phyloP scores from a whole-genome alignment of 2,797 vertebrate genomes.

The Coregonus ussuriensis region DNA sequence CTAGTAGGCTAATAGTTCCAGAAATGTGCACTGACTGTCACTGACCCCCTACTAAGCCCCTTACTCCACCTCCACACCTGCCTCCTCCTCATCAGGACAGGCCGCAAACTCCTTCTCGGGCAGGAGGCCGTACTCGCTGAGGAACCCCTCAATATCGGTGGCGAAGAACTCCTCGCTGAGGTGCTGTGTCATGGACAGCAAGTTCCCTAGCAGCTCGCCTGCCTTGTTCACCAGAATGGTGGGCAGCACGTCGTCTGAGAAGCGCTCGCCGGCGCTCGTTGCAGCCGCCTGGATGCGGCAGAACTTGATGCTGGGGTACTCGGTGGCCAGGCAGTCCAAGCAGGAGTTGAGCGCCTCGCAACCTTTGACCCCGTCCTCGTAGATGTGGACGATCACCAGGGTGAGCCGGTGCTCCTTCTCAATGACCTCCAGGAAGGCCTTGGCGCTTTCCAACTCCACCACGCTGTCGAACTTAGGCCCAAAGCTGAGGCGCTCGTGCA shows the following conservation, averaged over 20 bases:
- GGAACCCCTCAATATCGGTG: constrained; percentile 88
- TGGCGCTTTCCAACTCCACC: constrained; percentile 83
- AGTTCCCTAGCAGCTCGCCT: constrained; percentile 90
- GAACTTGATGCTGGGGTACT: constrained; percentile 87
- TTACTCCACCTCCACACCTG: constrained; percentile 76
- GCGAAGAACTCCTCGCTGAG: constrained; percentile 89
- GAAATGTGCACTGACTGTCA: no score
- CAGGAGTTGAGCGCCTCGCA: constrained; percentile 86
- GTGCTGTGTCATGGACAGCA: constrained; percentile 84
- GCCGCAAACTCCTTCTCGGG: constrained; percentile 81
- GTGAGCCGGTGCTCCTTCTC: constrained; percentile 86
- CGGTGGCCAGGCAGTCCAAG: constrained; percentile 82
- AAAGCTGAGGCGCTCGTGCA: constrained; percentile 92
- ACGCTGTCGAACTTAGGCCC: constrained; percentile 85
- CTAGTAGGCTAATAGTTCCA: no score
- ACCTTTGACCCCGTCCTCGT: constrained; percentile 81
- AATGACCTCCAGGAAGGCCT: constrained; percentile 83
- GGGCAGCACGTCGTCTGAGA: constrained; percentile 86
- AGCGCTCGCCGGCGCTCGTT: constrained; percentile 87
- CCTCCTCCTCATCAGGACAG: constrained; percentile 67
- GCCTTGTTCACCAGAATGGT: constrained; percentile 89
- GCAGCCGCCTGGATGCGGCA: constrained; percentile 88
- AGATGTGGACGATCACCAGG: constrained; percentile 88
- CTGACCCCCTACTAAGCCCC: background rate
- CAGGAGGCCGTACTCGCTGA: constrained; percentile 92